Conservation (phyloP, 2,888 invertebrate genomes). For the Melinaea menophilus region DNA sequence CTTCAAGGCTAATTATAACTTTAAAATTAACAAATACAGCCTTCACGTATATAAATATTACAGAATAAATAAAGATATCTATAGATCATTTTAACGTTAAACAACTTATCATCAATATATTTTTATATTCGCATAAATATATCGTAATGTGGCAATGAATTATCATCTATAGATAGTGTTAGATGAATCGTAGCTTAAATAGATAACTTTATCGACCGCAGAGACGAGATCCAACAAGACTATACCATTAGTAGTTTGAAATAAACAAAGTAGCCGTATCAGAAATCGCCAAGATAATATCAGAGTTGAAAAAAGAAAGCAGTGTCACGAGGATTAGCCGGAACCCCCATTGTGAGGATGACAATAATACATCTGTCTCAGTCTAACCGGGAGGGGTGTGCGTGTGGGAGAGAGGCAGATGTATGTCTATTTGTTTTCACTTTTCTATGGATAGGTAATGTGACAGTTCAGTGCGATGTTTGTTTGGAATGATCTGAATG, state of each 20-base stretch:
- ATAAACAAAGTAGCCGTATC: slow-evolving; percentile 69
- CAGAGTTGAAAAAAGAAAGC: slow-evolving; percentile 53
- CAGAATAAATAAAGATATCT: too few species aligned
- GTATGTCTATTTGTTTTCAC: slow-evolving; percentile 67
- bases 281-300: slow-evolving; percentile 65
- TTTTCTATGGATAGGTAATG: slow-evolving; percentile 68
- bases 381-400: slow-evolving; percentile 41
- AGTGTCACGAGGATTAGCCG: slow-evolving; percentile 72
- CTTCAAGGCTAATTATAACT: too few species aligned
- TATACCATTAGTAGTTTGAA: slow-evolving; percentile 63
- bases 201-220: too few species aligned
- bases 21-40: too few species aligned
- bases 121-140: too few species aligned
- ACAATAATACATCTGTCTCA: slow-evolving; percentile 69
- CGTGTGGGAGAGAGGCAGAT: slow-evolving; percentile 50
- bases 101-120: too few species aligned
- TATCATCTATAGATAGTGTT: too few species aligned
- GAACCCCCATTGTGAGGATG: slow-evolving; percentile 62
- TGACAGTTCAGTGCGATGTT: slow-evolving; percentile 75
- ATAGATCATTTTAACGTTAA: too few species aligned
- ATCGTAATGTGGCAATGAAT: too few species aligned
- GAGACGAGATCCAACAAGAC: slow-evolving; percentile 65
- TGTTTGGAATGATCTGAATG: slow-evolving; percentile 67
- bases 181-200: too few species aligned
- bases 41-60: too few species aligned